Evolutionary conservation across 1,140 invertebrate species (phyloP).

Genomic region (Trichonephila clavata): DNA sequence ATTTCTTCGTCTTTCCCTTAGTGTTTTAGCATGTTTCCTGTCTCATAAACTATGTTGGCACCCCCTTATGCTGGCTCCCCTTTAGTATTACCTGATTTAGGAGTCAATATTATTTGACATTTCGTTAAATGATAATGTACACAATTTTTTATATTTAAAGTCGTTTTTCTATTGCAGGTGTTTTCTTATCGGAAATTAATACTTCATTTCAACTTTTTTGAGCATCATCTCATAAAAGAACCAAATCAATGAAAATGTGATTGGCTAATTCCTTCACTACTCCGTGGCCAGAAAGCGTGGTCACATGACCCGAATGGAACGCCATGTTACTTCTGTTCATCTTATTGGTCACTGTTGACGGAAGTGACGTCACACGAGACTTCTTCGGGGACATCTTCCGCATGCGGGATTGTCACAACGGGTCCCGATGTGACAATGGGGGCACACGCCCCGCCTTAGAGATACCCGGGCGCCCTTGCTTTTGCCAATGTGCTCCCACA

Average conservation of each 20-base stretch:
- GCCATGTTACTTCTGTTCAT: constrained; percentile 54
- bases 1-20: no score
- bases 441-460: constrained; percentile 40
- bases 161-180: neutral
- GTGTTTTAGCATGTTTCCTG: no score
- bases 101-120: no score
- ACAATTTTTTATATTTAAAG: neutral
- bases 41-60: no score
- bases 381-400: constrained; percentile 75
- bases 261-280: neutral
- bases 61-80: no score
- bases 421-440: constrained; percentile 47
- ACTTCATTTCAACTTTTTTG: neutral
- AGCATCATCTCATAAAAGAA: neutral
- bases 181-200: neutral
- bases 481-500: constrained; percentile 85
- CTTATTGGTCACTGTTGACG: neutral
- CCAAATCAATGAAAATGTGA: neutral
- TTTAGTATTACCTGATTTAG: no score
- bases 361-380: constrained; percentile 69
- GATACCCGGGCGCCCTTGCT: constrained; percentile 72
- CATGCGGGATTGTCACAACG: constrained; percentile 68
- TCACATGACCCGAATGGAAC: constrained; percentile 54
- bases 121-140: neutral
- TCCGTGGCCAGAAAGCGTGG: neutral